Base-by-base conservation (phyloP, 2,113 vertebrate species). In the Regulus satrapa region DNA sequence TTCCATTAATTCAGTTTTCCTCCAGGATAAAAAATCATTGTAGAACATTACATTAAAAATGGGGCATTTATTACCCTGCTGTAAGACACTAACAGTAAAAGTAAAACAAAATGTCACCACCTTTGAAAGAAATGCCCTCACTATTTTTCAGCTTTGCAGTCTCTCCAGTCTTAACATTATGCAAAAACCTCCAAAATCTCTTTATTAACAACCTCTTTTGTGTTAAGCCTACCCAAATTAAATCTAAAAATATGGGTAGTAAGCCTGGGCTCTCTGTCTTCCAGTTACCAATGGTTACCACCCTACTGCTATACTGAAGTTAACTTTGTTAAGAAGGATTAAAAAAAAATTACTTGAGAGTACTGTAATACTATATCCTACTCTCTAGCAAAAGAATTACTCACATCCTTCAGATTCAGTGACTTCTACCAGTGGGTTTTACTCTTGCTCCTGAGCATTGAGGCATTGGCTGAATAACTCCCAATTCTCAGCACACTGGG, bases 81-180 rank as follows among this genome's bases (percentile, higher is more conserved):
- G 8, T 51, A 88, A 94, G 66, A 78, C 32, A 59, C 24, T 46
- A 31, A 75, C 1, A 14, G 48, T 61, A 79, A 81, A 91, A 91
- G 46, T 18, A 76, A 92, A 93, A 41, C 54, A 83, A 72, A 79
- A 62, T 13, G 0, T 3, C 56, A 76, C 14, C 13, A 61, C 55
- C 40, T 66, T 40, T 56, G 48, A 95, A 88, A 91, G 67, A 45
- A 86, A 95, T 75, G 86, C 40, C 61, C 18, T 95, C 36, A 15
- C 34, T 95, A 29, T 94, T 97, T 97, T 97, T 97, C 91, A 97
- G 96, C 62, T 79, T 56, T 96, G 83, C 38, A 96, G 95, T 85
- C 94, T 97, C 81, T 94, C 82, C 51, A 85, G 86, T 78, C 75
- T 95, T 95, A 58, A 94, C 93, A 96, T 84, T 89, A 95, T 40